Conservation (phyloP, 2,113 vertebrate species). For the Desmodus rotundus region DNA sequence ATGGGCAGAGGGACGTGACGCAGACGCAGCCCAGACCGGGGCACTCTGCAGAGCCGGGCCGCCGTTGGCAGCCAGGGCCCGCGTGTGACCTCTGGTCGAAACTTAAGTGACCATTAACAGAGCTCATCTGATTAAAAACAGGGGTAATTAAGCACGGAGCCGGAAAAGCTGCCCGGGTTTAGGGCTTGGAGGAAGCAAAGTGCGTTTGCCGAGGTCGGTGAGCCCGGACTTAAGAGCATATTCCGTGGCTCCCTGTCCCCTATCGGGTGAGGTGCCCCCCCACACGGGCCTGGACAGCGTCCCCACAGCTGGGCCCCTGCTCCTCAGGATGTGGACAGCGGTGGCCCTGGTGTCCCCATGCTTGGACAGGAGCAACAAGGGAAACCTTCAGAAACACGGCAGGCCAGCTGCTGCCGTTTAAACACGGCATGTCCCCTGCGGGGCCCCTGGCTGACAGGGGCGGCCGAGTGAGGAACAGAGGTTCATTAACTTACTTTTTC, state of each 20-base stretch:
- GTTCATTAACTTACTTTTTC: no score
- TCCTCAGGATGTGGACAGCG: no score
- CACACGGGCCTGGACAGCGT: not conserved
- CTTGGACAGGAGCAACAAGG: no score
- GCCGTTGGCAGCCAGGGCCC: conserved; percentile 65
- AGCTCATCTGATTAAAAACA: conserved; percentile 76
- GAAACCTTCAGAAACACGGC: no score
- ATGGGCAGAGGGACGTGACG: conserved; percentile 75
- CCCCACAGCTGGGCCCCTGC: no score
- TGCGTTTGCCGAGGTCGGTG: conserved; percentile 16
- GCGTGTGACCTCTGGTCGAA: conserved; percentile 68
- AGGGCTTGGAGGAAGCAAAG: conserved; percentile 14
- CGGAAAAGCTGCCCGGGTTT: conserved; percentile 51
- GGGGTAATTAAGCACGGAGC: conserved; percentile 76
- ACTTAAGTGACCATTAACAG: conserved; percentile 76
- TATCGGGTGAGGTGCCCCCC: no score
- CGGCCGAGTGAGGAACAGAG: no score
- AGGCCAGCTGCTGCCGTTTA: no score
- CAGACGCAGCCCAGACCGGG: conserved; percentile 72
- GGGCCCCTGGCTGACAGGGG: no score
- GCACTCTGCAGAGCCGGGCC: conserved; percentile 69
- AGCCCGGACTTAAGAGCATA: not conserved
- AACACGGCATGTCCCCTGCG: no score
- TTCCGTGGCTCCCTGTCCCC: not conserved
- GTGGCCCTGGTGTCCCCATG: no score